Base-by-base conservation (phyloP, 2,797 vertebrate species). In the Neosalanx taihuensis region DNA sequence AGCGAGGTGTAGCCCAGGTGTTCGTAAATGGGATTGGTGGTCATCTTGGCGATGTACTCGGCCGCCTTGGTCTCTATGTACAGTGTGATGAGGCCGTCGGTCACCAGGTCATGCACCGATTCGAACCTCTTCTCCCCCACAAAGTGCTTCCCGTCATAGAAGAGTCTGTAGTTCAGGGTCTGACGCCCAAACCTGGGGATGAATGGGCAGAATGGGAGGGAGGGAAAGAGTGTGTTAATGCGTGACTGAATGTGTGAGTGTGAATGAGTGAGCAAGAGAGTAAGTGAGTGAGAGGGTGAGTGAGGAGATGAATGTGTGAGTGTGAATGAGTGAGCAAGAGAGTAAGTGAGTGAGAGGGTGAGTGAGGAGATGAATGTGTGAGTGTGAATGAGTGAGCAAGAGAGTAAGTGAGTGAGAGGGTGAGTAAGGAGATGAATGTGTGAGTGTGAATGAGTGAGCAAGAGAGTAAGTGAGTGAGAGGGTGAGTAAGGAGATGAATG, bases 21-120 rank as follows among this genome's bases (percentile, higher is more conserved):
- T 78, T 99, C 96, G 23, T 99, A 99, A 88, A 99, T 99, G 72
- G 98, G 97, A 85, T 99, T 99, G 5, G 95, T 98, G 76, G 97
- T 99, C 98, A 99, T 99, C 89, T 96, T 97, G 77, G 98, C 95
- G 64, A 99, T 99, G 89, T 99, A 99, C 85, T 98, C 96, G 0
- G 97, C 95, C 33, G 98, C 98, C 90, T 98, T 99, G 76, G 95
- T 97, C 92, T 99, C 97, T 78, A 99, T 97, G 89, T 98, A 98
- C 71, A 99, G 81, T 0, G 97, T 99, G 84, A 99, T 99, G 89
- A 99, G 94, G 79, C 95, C 97, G 31, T 99, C 98, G 4, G 97
- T 99, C 88, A 99, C 98, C 64, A 99, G 92, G 87, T 99, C 98
- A 0, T 99, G 96, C 71, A 99, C 96, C 0, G 97, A 99, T 86